A percentile compares a stretch with the other conserved stretches of the same genome.
Conservation (phyloP, 2,888 invertebrate genomes). For the Coleophora flavipennella region DNA sequence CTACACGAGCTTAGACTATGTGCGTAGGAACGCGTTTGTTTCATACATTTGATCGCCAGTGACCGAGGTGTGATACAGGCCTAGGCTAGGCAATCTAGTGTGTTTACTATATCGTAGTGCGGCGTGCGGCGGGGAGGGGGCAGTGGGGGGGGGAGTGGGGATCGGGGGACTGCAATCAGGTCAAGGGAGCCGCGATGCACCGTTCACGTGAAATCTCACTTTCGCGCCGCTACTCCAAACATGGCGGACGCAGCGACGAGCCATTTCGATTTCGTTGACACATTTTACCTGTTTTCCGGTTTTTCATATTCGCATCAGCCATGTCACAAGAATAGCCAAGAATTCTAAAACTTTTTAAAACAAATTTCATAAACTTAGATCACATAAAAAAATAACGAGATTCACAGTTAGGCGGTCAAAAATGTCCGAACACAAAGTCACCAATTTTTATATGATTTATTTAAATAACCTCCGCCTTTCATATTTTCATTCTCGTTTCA, state of each 20-base stretch:
- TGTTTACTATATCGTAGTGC: constrained; percentile 57
- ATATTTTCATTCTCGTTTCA: neutral
- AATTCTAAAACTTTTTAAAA: no score
- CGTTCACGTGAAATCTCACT: constrained; percentile 71
- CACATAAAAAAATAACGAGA: no score
- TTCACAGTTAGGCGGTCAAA: no score
- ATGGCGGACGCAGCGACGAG: constrained; percentile 56
- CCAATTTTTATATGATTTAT: no score
- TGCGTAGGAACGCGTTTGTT: no score
- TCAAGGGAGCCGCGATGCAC: constrained; percentile 71
- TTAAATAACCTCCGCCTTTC: no score
- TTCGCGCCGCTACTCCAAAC: constrained; percentile 64
- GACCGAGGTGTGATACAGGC: no score
- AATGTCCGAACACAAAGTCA: no score
- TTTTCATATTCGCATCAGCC: no score
- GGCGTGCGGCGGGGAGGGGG: constrained; percentile 24
- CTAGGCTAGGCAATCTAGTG: constrained; percentile 35
- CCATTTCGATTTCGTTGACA: constrained; percentile 53
- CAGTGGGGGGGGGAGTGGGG: constrained; percentile 14
- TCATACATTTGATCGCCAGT: no score
- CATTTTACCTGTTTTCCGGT: constrained; percentile 28
- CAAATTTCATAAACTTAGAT: no score
- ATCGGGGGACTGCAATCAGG: constrained; percentile 42
- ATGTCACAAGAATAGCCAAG: no score
- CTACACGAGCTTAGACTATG: neutral